Percentiles rank a stretch among this genome's conserved stretches.
Conservation (phyloP, 2,888 invertebrate species). For the Lasioglossum lativentre region DNA sequence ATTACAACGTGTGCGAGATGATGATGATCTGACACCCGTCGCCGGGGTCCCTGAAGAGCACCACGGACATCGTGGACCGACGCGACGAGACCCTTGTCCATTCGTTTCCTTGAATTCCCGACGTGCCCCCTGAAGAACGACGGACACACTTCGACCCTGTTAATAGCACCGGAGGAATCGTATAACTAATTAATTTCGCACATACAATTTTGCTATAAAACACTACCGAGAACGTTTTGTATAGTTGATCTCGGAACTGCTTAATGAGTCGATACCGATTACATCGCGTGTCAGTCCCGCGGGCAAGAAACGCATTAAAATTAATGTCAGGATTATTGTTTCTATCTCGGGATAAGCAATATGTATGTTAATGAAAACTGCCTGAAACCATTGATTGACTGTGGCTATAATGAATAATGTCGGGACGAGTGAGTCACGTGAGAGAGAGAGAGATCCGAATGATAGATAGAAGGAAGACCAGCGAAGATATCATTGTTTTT, state of each 20-base stretch:
- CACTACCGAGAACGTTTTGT: background rate
- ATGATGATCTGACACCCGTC: constrained; percentile 43
- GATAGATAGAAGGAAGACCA: constrained; percentile 17
- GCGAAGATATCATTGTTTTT: constrained; percentile 8
- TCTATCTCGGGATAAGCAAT: constrained; percentile 30
- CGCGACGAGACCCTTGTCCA: constrained; percentile 15
- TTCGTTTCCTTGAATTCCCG: constrained; percentile 15
- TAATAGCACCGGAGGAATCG: background rate
- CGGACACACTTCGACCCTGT: background rate
- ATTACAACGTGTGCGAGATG: constrained; percentile 49
- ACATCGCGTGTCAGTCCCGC: constrained; percentile 4
- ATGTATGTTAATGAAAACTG: constrained; percentile 54
- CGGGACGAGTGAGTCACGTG: constrained; percentile 34
- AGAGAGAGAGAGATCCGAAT: background rate
- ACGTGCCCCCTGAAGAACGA: background rate
- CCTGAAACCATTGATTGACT: constrained; percentile 39
- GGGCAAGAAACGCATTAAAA: constrained; percentile 26
- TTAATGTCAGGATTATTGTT: constrained; percentile 37
- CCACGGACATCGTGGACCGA: constrained; percentile 21
- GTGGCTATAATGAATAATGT: constrained; percentile 14
- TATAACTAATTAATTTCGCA: background rate
- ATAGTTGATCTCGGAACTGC: background rate
- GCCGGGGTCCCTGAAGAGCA: constrained; percentile 28
- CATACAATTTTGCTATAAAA: background rate
- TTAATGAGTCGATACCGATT: constrained; percentile 18